Evolutionary conservation across 2,888 invertebrate genomes (phyloP).

Genomic region (Apamea crenata): DNA sequence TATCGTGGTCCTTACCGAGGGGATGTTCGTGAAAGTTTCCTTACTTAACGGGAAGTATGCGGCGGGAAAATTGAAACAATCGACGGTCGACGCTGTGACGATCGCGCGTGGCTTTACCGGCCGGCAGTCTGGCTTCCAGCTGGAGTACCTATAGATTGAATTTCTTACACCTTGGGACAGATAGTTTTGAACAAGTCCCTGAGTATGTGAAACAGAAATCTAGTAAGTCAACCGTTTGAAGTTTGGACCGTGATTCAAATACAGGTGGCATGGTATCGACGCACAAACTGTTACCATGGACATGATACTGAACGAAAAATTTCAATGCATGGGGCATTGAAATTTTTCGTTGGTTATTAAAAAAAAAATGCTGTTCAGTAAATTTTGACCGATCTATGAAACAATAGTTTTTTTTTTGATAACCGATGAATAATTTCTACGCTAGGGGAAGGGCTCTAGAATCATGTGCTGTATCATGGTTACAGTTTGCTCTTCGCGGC

Average conservation of each 20-base stretch:
- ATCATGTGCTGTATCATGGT: not conserved
- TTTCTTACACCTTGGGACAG: conserved; percentile 40
- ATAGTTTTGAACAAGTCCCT: conserved; percentile 20
- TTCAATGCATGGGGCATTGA: too few relatives aligned
- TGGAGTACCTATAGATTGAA: conserved; percentile 50
- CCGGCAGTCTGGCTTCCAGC: conserved; percentile 54
- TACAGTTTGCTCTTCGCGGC: not conserved
- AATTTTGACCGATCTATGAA: not conserved
- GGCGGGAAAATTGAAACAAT: conserved; percentile 76
- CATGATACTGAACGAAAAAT: not conserved
- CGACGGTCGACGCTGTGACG: conserved; percentile 63
- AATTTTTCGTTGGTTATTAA: too few relatives aligned
- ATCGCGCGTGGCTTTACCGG: conserved; percentile 59
- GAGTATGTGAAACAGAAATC: conserved; percentile 11
- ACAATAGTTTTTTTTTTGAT: not conserved
- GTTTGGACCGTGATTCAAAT: too few relatives aligned
- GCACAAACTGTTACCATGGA: not conserved
- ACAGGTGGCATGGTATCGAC: not conserved
- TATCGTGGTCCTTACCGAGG: conserved; percentile 51
- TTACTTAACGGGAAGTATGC: conserved; percentile 76
- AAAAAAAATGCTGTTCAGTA: not conserved
- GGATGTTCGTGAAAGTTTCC: conserved; percentile 71
- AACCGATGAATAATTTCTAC: not conserved
- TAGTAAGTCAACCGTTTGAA: not conserved
- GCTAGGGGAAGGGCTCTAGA: not conserved